These are phyloP conservation scores for Channallabes apus DNA, from an alignment of 2,797 vertebrate species.

Conservation along the genomic window DNA sequence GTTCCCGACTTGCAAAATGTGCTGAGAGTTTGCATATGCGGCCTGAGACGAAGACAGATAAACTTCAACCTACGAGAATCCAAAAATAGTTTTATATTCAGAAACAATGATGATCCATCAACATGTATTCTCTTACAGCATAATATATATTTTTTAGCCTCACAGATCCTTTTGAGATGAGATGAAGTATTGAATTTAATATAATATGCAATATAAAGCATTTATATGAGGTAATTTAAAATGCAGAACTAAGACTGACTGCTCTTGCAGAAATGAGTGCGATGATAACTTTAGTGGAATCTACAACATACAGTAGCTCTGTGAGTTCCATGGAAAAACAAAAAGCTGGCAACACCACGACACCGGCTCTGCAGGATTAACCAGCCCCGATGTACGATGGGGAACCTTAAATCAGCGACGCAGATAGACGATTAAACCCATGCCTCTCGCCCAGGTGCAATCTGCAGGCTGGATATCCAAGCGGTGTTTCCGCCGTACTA, in stretches of 20 bases:
- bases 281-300: not conserved
- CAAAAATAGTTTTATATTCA: not conserved
- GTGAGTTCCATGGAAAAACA: slow-evolving; percentile 1
- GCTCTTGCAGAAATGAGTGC: not conserved
- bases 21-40: not conserved
- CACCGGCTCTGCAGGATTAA: slow-evolving; percentile 35
- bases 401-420: slow-evolving; percentile 10
- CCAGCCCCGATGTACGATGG: slow-evolving; percentile 37
- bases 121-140: not conserved
- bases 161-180: too few species aligned
- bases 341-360: slow-evolving; percentile 30
- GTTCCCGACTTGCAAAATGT: not conserved
- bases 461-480: slow-evolving; percentile 45
- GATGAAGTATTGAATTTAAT: not conserved
- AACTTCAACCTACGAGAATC: not conserved
- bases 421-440: not conserved
- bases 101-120: not conserved
- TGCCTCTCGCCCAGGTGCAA: slow-evolving; percentile 54
- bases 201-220: not conserved
- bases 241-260: not conserved
- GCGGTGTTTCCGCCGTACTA: slow-evolving; percentile 49
- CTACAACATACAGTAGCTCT: not conserved
- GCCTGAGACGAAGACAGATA: not conserved
- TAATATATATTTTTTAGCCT: too few species aligned
- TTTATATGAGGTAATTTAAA: not conserved